Evolutionary conservation across 37 sponge, comb jelly and placozoan species (phyloP).

Genomic region (Bolinopsis microptera): DNA sequence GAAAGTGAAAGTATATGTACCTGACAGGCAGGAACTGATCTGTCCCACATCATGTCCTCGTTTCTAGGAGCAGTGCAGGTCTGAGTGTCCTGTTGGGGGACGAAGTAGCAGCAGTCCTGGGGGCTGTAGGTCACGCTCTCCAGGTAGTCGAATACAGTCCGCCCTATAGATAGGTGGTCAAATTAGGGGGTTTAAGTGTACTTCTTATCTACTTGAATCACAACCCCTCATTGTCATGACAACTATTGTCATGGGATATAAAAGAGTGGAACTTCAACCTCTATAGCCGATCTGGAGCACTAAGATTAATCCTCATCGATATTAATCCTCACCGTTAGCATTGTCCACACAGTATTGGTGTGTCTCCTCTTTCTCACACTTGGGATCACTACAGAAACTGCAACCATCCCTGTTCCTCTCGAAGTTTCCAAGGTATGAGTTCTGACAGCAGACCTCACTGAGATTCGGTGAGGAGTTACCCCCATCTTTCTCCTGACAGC

Average conservation of each 20-base stretch:
- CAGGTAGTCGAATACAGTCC: neutral
- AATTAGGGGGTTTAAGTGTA: neutral
- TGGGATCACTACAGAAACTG: neutral
- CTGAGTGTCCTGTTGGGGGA: neutral
- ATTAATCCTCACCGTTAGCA: neutral
- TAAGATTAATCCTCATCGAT: too few species aligned
- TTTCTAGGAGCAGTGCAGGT: conserved; percentile 13
- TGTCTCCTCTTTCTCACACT: neutral
- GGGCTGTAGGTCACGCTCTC: neutral
- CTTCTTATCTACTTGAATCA: neutral
- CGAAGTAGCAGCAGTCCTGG: neutral
- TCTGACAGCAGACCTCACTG: conserved; percentile 12
- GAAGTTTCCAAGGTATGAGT: conserved; percentile 26
- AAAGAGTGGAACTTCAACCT: too few species aligned
- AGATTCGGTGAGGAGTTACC: neutral
- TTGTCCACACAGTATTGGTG: neutral
- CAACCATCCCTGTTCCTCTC: neutral
- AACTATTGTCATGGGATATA: too few species aligned
- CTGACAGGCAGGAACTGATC: neutral
- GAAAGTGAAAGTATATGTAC: too few species aligned
- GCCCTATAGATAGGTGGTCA: too few species aligned
- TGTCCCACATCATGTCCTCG: conserved; percentile 28
- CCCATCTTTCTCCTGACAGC: neutral
- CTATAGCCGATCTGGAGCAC: too few species aligned
- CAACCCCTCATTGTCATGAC: too few species aligned